phyloP scores from a whole-genome alignment of 2,888 invertebrate genomes.

The Dorcus hopei region DNA sequence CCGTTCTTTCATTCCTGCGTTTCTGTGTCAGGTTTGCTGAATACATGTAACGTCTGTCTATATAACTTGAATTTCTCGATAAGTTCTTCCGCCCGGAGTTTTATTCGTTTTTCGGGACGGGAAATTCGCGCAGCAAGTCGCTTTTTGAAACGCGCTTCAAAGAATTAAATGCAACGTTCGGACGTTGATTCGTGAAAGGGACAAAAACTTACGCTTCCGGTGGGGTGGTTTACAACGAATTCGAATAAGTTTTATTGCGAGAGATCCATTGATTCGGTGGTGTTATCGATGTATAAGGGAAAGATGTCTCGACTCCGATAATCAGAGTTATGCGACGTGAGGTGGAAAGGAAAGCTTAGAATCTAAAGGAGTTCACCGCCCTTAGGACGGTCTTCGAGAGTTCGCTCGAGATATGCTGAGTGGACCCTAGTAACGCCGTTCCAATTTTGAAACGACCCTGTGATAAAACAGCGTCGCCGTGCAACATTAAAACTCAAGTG shows the following conservation, averaged over 20 bases:
- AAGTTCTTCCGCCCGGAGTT: conserved; percentile 26
- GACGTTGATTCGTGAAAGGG: too few species aligned
- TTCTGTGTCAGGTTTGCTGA: conserved; percentile 24
- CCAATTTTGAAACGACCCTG: conserved; percentile 20
- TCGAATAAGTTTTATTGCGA: too few species aligned
- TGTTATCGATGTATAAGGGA: too few species aligned
- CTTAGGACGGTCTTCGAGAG: conserved; percentile 20
- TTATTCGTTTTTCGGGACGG: conserved; percentile 27
- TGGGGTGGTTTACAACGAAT: neutral
- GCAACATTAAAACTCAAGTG: conserved; percentile 13
- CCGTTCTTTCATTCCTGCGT: conserved; percentile 28
- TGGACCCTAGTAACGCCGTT: conserved; percentile 19
- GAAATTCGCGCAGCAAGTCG: conserved; percentile 30
- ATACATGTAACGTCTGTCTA: conserved; percentile 33
- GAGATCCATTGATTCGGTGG: too few species aligned
- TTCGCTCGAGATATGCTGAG: conserved; percentile 26
- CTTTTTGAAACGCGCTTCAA: conserved; percentile 22
- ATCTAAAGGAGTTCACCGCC: conserved; percentile 23
- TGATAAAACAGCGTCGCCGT: conserved; percentile 6
- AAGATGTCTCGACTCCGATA: too few species aligned
- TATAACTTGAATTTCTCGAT: conserved; percentile 35
- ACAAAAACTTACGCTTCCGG: neutral
- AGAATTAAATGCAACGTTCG: neutral
- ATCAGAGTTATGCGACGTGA: neutral
- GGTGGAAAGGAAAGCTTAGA: conserved; percentile 20